Evolutionary conservation across 1,140 invertebrate genomes (phyloP).

Genomic region (Pentalonia nigronervosa): DNA sequence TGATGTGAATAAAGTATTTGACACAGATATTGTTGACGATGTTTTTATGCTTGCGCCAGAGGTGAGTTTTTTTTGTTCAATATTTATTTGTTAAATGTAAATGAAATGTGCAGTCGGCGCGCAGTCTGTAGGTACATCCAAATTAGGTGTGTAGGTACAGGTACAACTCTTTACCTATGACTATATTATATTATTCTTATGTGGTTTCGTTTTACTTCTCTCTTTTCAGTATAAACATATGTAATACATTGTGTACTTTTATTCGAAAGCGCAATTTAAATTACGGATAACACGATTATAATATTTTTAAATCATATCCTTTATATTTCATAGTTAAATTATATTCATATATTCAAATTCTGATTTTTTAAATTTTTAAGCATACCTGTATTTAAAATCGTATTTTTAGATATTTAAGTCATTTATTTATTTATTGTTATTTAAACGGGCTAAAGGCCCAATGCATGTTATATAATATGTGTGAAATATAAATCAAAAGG

Average conservation of each 20-base stretch:
- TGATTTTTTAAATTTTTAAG: not conserved
- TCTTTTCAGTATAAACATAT: not conserved
- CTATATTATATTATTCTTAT: not conserved
- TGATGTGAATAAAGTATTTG: not conserved
- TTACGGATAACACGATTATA: too few species aligned
- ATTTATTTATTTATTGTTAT: too few species aligned
- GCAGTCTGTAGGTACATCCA: not conserved
- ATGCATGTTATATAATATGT: too few species aligned
- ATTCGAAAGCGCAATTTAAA: not conserved
- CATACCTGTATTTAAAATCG: not conserved
- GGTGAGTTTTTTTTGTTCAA: constrained; percentile 19
- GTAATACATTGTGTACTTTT: not conserved
- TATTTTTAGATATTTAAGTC: not conserved
- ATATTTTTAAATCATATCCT: not conserved
- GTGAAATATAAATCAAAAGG: too few species aligned
- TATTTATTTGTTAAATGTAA: not conserved
- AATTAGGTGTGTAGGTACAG: constrained; percentile 1
- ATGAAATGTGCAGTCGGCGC: not conserved
- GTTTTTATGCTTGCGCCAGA: constrained; percentile 40
- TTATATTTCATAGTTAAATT: not conserved
- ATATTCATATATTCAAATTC: not conserved
- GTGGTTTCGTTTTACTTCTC: not conserved
- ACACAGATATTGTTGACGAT: constrained; percentile 38
- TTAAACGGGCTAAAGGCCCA: too few species aligned
- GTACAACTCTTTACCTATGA: constrained; percentile 11